phyloP scores from a whole-genome alignment of 2,113 vertebrate species.

The Burhinus bistriatus region DNA sequence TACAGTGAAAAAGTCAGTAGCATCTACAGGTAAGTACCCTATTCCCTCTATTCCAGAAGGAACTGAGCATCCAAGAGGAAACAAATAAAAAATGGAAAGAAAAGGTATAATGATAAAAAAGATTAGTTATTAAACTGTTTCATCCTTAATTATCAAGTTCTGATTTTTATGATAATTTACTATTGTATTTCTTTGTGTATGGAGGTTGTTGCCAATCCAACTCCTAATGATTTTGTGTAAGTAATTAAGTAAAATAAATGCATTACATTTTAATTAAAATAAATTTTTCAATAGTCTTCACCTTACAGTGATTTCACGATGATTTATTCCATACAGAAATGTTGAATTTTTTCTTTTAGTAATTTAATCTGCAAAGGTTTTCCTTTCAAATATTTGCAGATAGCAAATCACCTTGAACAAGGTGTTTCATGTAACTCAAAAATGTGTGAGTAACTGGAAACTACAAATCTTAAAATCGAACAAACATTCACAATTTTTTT shows the following conservation, averaged over 20 bases:
- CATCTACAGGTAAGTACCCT: neutral
- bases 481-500: neutral
- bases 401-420: neutral
- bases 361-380: neutral
- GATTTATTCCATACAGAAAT: neutral
- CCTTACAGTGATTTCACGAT: neutral
- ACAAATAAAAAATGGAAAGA: neutral
- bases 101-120: neutral
- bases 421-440: neutral
- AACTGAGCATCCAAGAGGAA: neutral
- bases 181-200: rapidly evolving
- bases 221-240: neutral
- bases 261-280: neutral
- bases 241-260: neutral
- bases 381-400: neutral
- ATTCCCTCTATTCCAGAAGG: neutral
- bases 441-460: neutral
- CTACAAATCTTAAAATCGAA: neutral
- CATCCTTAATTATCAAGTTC: neutral
- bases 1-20: neutral
- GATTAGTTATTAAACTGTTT: neutral
- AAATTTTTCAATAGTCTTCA: neutral
- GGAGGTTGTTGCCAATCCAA: neutral
- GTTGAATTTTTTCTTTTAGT: neutral
- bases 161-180: neutral